A percentile compares a stretch with the other conserved stretches of the same genome.
Evolutionary conservation across 92 coral and sea anemone species (phyloP).

Genomic region (Zoanthus gigantus): DNA sequence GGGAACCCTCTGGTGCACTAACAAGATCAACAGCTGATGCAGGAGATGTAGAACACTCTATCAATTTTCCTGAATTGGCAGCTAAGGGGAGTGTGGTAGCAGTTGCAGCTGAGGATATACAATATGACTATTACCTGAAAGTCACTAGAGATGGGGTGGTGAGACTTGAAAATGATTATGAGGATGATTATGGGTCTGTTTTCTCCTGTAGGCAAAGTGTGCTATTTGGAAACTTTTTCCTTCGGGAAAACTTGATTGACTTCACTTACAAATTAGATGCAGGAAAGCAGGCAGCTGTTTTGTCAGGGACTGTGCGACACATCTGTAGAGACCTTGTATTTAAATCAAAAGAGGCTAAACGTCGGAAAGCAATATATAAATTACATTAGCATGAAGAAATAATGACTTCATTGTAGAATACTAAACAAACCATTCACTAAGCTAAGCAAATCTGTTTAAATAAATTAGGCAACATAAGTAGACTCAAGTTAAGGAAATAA

Average conservation of each 20-base stretch:
- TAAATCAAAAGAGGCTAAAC: background rate
- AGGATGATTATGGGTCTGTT: background rate
- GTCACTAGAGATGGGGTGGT: background rate
- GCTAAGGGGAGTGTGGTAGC: background rate
- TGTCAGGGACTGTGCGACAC: constrained; percentile 1
- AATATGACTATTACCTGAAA: background rate
- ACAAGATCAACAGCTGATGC: background rate
- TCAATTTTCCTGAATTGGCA: background rate
- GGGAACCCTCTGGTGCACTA: background rate
- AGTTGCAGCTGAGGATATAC: background rate
- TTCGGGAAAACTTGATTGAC: constrained; percentile 4
- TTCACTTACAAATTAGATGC: background rate
- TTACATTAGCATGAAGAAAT: constrained; percentile 19
- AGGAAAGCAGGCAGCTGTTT: background rate
- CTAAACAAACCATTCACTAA: constrained; percentile 5
- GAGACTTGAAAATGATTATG: background rate
- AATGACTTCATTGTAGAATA: constrained; percentile 13
- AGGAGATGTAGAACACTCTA: background rate
- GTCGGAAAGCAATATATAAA: background rate
- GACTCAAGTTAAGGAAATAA: background rate
- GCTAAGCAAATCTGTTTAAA: background rate
- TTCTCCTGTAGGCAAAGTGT: background rate
- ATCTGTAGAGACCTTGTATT: background rate
- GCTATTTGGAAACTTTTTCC: background rate
- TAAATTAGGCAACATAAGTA: constrained; percentile 1